Percentiles rank a stretch among this genome's conserved stretches.
Conservation (phyloP, 2,888 invertebrate genomes). For the Sarcophaga subvicina region DNA sequence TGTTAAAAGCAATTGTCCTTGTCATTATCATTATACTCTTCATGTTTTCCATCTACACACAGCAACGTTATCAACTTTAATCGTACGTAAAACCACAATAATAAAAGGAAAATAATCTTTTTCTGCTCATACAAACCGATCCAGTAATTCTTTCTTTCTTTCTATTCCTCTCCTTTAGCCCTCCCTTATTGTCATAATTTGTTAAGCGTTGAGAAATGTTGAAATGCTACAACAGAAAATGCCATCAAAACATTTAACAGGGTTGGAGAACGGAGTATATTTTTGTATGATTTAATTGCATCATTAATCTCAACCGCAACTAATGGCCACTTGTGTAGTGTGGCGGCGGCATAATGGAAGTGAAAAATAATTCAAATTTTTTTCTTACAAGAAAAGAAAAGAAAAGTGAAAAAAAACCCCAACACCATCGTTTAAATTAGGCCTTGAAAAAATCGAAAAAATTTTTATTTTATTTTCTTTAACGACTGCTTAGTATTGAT, state of each 20-base stretch:
- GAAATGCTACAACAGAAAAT: background rate
- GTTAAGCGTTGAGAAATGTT: background rate
- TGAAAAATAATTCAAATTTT: background rate
- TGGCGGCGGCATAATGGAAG: slow-evolving; percentile 11
- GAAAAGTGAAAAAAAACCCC: background rate
- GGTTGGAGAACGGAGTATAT: background rate
- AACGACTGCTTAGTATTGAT: background rate
- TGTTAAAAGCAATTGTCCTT: background rate
- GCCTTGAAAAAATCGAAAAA: background rate
- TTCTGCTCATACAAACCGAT: slow-evolving; percentile 2
- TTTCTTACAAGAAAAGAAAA: background rate
- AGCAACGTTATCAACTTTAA: background rate
- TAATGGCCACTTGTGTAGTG: slow-evolving; percentile 65
- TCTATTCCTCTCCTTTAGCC: background rate
- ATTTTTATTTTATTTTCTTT: background rate
- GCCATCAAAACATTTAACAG: background rate
- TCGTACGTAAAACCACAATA: background rate
- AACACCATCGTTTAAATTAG: background rate
- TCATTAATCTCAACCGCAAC: slow-evolving; percentile 70
- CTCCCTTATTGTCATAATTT: background rate
- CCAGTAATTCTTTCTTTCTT: background rate
- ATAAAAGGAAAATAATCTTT: slow-evolving; percentile 26
- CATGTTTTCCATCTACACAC: background rate
- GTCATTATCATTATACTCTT: slow-evolving; percentile 13
- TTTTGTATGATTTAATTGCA: slow-evolving; percentile 64